Conservation (phyloP, 2,113 vertebrate species). For the Cynoglossus semilaevis region DNA sequence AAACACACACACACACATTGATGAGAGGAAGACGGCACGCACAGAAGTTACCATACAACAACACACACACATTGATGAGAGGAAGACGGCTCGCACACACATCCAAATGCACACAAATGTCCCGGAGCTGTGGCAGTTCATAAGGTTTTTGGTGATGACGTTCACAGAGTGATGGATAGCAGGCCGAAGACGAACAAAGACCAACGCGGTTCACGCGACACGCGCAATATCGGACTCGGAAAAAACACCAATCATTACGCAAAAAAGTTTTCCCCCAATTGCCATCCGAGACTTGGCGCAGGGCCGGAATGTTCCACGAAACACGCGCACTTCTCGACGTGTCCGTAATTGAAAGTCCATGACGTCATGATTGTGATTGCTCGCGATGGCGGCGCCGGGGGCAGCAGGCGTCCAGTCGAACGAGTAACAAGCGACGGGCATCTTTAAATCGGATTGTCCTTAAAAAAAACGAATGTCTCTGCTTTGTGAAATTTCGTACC, state of each 20-base stretch:
- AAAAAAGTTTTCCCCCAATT: no score
- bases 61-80: slow-evolving; percentile 32
- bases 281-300: no score
- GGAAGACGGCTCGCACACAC: slow-evolving; percentile 9
- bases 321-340: slow-evolving; percentile 14
- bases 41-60: no score
- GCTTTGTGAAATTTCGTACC: slow-evolving; percentile 71
- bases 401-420: slow-evolving; percentile 19
- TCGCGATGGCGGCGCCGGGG: slow-evolving; percentile 63
- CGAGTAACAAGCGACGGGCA: slow-evolving; percentile 20
- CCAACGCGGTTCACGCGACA: no score
- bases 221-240: no score
- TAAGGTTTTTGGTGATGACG: slow-evolving; percentile 22
- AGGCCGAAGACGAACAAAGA: neutral
- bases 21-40: slow-evolving; percentile 21
- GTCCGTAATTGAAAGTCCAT: slow-evolving; percentile 10
- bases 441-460: slow-evolving; percentile 65
- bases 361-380: slow-evolving; percentile 54
- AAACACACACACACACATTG: slow-evolving; percentile 28
- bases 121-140: slow-evolving; percentile 31
- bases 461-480: slow-evolving; percentile 69
- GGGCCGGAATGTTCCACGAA: slow-evolving; percentile 3
- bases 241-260: no score
- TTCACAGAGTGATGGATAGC: slow-evolving; percentile 18
- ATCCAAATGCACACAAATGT: slow-evolving; percentile 32